Evolutionary conservation across 2,888 invertebrate genomes (phyloP), one percentile per base, ranked within the genome.

Genomic region (Amiota mariae): DNA sequence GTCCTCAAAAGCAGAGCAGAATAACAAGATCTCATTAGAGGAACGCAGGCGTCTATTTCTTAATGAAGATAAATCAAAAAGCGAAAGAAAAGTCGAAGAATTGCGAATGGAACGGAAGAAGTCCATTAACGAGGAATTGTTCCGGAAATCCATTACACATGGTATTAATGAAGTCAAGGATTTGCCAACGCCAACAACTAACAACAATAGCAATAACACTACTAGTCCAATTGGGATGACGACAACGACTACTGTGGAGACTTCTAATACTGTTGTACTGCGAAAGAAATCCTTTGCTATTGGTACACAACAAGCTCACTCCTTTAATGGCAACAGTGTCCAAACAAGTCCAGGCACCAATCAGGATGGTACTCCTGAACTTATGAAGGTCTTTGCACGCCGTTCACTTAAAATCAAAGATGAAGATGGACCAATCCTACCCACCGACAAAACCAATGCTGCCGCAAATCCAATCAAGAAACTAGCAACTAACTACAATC

Each of bases 371-470:
- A 94, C 95, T 87, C 95, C 95, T 0, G 95, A 95, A 88, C 87
- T 95, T 10, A 93, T 95, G 93, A 95, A 95, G 89, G 95, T 95
- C 0, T 95, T 95, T 86, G 95, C 95, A 0, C 91, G 95, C 61
- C 90, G 95, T 73, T 95, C 95, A n/a, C 90, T 95, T 0, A 95
- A 95, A 90, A 90, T 95, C n/a, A 94, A 94, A 90, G 95, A 95
- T 6, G 94, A 95, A 59, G 89, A 94, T 74, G 91, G 92, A 15
- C 92, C 92, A 76, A 92, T 93, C 77, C 91, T 79, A 12, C 74
- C 81, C 0, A 76, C 79, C 56, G 77, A 82, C 47, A 47, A 20
- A 8, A 72, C 49, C 4, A 70, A 46, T 12, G 61, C 63, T 54
- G 57, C 18, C 1, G 51, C 20, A 48, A 68, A 49, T 72, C 59